Base-by-base conservation (phyloP, 2,113 vertebrate genomes). In the Sporophila hypoxantha region DNA sequence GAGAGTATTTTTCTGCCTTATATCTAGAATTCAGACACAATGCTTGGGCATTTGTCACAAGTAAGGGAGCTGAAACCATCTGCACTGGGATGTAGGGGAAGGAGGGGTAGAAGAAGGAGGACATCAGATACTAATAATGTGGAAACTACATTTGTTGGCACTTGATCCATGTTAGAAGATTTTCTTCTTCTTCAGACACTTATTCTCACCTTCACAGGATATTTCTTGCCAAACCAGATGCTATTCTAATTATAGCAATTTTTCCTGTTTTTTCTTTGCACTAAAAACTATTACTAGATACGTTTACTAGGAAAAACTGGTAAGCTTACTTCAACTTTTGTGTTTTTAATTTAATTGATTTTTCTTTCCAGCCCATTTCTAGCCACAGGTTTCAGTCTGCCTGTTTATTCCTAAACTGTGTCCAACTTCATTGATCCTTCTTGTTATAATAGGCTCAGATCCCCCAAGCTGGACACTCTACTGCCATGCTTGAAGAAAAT, bases 211-310 rank as follows among this genome's bases (percentile, higher is more conserved):
- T 93, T 85, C 61, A 80, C 36, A 80, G n/a, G 34, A 21, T 70
- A 83, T 77, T 89, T 89, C 49, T 77, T 89, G 66, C 49, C 79
- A 94, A 93, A 71, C 36, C 68, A 89, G 69, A 57, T 85, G 41
- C 44, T 82, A 41, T 75, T 75, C 76, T 89, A 92, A 83, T 81
- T 80, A 92, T 46, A 89, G 36, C 4, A 77, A 36, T 23, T 22
- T 82, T 61, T 34, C 16, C 19, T 77, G 7, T 1, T 39, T 69
- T 70, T 34, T 21, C 15, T 53, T 27, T 6, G 5, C 27, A 26
- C 10, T 53, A 29, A 62, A 84, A 91, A 29, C 21, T 8, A 56
- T 80, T 77, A 53, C 27, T 89, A 37, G 36, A 32, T 74, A 25
- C 64, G 14, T 89, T 93, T 80, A 77, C 53, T 44, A 52, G 53